These are phyloP conservation scores for Solea solea DNA, from an alignment of 2,113 vertebrate genomes.

Conservation along the genomic window DNA sequence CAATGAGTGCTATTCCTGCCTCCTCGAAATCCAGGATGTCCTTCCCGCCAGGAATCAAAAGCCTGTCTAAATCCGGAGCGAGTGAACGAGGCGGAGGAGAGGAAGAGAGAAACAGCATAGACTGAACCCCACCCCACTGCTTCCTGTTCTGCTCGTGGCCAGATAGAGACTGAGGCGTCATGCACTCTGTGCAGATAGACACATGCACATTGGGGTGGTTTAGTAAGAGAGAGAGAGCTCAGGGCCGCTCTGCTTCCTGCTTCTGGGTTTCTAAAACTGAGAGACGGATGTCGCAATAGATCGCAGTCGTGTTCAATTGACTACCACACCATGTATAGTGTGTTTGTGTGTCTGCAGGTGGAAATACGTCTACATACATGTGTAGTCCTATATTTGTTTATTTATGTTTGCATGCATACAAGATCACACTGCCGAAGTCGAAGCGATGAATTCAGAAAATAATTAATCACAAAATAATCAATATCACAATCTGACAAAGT, in stretches of 20 bases:
- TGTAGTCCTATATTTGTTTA: not conserved
- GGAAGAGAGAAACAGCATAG: conserved; percentile 59
- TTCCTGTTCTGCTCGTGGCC: conserved; percentile 77
- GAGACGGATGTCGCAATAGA: conserved; percentile 45
- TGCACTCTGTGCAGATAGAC: conserved; percentile 53
- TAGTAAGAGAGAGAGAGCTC: conserved; percentile 64
- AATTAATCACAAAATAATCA: no score
- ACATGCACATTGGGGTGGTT: conserved; percentile 45
- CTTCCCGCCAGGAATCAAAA: conserved; percentile 67
- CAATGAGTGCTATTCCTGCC: conserved; percentile 45
- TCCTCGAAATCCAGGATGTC: conserved; percentile 68
- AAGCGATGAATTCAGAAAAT: not conserved
- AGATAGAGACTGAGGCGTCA: conserved; percentile 65
- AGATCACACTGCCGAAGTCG: not conserved
- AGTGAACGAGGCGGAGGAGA: conserved; percentile 62
- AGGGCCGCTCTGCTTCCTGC: conserved; percentile 71
- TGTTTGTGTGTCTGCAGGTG: not conserved
- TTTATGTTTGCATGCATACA: not conserved
- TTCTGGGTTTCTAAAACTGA: conserved; percentile 38
- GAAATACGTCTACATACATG: not conserved
- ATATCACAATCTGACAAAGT: no score
- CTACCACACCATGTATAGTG: not conserved
- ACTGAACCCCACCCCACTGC: conserved; percentile 65
- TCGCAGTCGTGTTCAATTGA: conserved; percentile 1
- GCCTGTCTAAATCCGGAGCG: conserved; percentile 54